Evolutionary conservation across 2,888 invertebrate species (phyloP).

Genomic region (Eristalinus aeneus): DNA sequence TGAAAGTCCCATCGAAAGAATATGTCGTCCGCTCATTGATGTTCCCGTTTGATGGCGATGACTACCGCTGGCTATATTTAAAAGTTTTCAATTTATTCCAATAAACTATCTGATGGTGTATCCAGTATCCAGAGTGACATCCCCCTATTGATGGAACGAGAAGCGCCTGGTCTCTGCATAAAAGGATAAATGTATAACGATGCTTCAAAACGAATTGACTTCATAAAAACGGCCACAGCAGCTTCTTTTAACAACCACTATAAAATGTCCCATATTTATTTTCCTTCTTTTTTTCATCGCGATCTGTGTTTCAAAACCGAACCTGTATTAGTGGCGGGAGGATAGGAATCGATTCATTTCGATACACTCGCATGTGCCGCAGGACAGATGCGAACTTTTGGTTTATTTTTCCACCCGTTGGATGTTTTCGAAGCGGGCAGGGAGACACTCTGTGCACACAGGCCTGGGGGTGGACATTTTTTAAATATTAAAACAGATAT

Average conservation of each 20-base stretch:
- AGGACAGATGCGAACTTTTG: slow-evolving; percentile 59
- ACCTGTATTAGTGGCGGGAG: slow-evolving; percentile 7
- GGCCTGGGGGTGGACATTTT: slow-evolving; percentile 5
- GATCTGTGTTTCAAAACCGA: not conserved
- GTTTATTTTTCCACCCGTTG: slow-evolving; percentile 36
- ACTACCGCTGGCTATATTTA: slow-evolving; percentile 63
- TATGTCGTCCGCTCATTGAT: slow-evolving; percentile 30
- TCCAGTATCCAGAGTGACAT: slow-evolving; percentile 10
- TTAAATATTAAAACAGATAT: slow-evolving; percentile 48
- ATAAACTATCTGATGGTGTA: slow-evolving; percentile 61
- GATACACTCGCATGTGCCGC: slow-evolving; percentile 17
- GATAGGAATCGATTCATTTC: slow-evolving; percentile 61
- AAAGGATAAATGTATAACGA: slow-evolving; percentile 44
- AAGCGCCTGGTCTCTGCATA: not conserved
- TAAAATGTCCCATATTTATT: slow-evolving; percentile 64
- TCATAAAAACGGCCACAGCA: slow-evolving; percentile 45
- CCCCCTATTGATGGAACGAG: not conserved
- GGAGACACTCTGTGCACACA: not conserved
- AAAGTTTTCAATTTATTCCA: slow-evolving; percentile 66
- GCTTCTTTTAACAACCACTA: slow-evolving; percentile 57
- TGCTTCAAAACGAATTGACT: slow-evolving; percentile 59
- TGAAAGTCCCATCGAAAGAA: slow-evolving; percentile 27
- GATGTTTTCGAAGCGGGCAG: not conserved
- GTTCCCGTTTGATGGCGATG: slow-evolving; percentile 56
- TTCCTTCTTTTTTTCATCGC: slow-evolving; percentile 31